Evolutionary conservation across 2,113 vertebrate species (phyloP).

Genomic region (Antennarius striatus): DNA sequence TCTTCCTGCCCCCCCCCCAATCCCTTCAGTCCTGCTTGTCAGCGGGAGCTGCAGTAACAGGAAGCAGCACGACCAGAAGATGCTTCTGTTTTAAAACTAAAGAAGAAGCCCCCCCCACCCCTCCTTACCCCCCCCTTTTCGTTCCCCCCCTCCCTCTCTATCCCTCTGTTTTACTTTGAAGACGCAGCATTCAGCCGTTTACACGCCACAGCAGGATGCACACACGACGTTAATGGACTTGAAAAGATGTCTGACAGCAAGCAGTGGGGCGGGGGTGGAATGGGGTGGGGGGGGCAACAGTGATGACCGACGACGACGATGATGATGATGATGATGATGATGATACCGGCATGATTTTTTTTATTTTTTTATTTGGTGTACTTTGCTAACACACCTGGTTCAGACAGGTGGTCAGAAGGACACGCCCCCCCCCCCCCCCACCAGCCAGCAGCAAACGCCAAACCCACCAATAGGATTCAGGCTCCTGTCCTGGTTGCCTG

Average conservation of each 20-base stretch:
- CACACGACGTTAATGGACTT: slow-evolving; percentile 58
- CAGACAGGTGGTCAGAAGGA: slow-evolving; percentile 26
- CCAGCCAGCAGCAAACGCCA: slow-evolving; percentile 55
- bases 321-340: slow-evolving; percentile 33
- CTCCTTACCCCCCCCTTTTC: no score
- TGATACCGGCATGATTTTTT: slow-evolving; percentile 9
- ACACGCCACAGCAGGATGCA: slow-evolving; percentile 55
- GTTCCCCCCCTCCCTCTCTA: neutral
- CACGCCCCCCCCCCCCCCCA: slow-evolving; percentile 27
- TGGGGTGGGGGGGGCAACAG: slow-evolving; percentile 42
- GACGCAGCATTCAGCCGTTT: slow-evolving; percentile 64
- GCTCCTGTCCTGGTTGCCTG: neutral
- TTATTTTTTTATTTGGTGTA: slow-evolving; percentile 11
- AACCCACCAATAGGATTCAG: neutral
- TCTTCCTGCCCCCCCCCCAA: neutral
- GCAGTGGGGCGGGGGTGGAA: neutral
- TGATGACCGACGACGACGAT: slow-evolving; percentile 38
- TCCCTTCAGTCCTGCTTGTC: slow-evolving; percentile 23
- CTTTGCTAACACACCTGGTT: slow-evolving; percentile 10
- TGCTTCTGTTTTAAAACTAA: slow-evolving; percentile 54
- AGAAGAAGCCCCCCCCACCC: slow-evolving; percentile 14
- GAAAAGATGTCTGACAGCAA: slow-evolving; percentile 21
- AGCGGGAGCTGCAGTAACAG: slow-evolving; percentile 27
- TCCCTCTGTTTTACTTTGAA: slow-evolving; percentile 50
- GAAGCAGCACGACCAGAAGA: slow-evolving; percentile 54